Base-by-base conservation (phyloP, 2,888 invertebrate species). In the Saturnia pavonia region DNA sequence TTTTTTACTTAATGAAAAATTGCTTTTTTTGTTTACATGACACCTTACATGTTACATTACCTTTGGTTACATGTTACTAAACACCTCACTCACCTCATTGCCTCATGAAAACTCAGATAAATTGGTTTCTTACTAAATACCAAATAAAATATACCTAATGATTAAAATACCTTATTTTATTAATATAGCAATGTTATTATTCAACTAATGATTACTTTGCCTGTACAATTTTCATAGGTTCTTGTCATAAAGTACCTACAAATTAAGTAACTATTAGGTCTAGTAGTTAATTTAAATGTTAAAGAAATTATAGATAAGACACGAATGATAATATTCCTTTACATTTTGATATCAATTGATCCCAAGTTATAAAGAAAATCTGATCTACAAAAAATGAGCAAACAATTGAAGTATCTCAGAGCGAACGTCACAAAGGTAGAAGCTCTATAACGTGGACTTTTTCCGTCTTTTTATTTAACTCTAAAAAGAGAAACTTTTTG, bases 401-500 rank as follows among this genome's bases (percentile, higher is more conserved):
- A 25, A 16, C 27, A 6, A 60, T 60, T 60, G 0, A 60, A 14
- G 54, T 54, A 54, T n/a, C n/a, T n/a, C n/a, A 27, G 14, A 60
- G 73, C 75, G 76, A 82, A 81, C 80, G 77, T 77, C 77, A 77
- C 73, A 75, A 74, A 79, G 76, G 77, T 77, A 75, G 54, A 65
- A 74, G 72, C 45, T 71, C 68, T 43, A 68, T 57, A 69, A 69
- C 66, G 60, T 71, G 72, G 74, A 66, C 65, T 69, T 72, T 76
- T 80, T 80, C 79, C 79, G 73, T 76, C 75, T 78, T 54, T 75
- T 76, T 78, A 72, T 76, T 75, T 74, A 76, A 80, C 79, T 82
- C 77, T 76, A 76, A 80, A n/a, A 84, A 80, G 77, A 74, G 77
- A 77, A 83, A 85, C 82, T 82, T 88, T 86, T 84, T 82, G 77